Base-by-base conservation (phyloP, 2,797 vertebrate genomes). In the Falco novaeseelandiae region DNA sequence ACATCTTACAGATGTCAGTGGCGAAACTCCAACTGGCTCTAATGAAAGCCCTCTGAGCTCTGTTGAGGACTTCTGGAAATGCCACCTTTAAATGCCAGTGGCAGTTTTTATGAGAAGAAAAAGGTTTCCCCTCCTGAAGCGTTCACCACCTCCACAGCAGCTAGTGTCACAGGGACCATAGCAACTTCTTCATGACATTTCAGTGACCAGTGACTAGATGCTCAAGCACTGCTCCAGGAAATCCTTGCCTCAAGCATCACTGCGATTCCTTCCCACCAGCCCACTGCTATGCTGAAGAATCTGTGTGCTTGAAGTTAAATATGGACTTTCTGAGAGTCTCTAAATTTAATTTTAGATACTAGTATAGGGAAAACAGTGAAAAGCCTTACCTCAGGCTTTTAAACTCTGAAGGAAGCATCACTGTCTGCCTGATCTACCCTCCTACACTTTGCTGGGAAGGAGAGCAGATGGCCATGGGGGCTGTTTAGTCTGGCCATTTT, bases 241-340 rank as follows among this genome's bases (percentile, higher is more conserved):
- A 57, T 42, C 69, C 52, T 57, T 74, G 46, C 69, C 65, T 71
- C n/a, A 44, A 69, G 46, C 54, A 69, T 15, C 25, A 11, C 32
- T 48, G 34, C 1, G 2, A 26, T 26, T 65, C 74, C 42, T 62
- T 61, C 42, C 27, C 29, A 66, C n/a, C 36, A 49, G 22, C 12
- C 19, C 0, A 0, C 16, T 4, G 4, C 44, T 63, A 14, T 51
- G 63, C 23, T 77, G 57, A 65, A 59, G 14, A 40, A 14, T 62
- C 38, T 16, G 18, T 65, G 44, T 51, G 18, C 46, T 74, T 51
- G 3, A 9, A 85, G 46, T 38, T 70, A 80, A 57, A 76, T 38
- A 83, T 6, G 12, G 49, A 9, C 26, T 61, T 74, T 63, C 20
- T 65, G 48, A 67, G n/a, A 71, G 29, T 26, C 29, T 6, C 4